Conservation (phyloP, 2,113 vertebrate genomes). For the Chiloscyllium plagiosum region DNA sequence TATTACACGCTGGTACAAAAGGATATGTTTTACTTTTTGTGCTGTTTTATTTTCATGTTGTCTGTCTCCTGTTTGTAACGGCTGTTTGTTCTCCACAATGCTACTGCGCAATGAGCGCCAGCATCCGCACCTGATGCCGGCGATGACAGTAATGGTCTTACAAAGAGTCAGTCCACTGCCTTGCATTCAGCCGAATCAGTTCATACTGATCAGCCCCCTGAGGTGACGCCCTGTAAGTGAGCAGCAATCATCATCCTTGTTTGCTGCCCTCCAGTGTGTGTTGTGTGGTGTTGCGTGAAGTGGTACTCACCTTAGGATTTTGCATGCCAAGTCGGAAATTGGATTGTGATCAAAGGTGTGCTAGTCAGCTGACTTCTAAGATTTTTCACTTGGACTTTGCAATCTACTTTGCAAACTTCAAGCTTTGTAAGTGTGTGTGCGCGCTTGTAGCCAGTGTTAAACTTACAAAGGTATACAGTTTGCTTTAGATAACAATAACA, state of each 20-base stretch:
- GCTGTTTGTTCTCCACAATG: not conserved
- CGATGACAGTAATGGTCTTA: not conserved
- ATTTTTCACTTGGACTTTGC: not conserved
- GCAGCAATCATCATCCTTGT: not conserved
- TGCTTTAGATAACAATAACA: not conserved
- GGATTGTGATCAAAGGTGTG: too few relatives aligned
- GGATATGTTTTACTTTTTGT: not conserved
- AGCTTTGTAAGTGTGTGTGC: not conserved
- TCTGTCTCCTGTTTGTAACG: not conserved
- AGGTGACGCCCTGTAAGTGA: not conserved
- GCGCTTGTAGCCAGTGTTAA: not conserved
- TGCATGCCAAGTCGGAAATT: not conserved
- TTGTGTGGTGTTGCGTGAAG: not conserved
- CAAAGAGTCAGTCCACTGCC: not conserved
- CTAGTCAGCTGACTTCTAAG: not conserved
- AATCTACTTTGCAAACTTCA: not conserved
- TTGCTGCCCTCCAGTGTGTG: not conserved
- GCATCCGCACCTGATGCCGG: not conserved
- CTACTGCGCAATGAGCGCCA: not conserved
- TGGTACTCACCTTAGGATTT: not conserved
- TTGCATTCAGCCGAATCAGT: not conserved
- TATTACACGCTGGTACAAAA: not conserved
- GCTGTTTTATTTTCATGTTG: not conserved
- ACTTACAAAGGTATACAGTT: not conserved
- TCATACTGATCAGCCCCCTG: not conserved